phyloP scores from a whole-genome alignment of 2,888 invertebrate species.

The Agrochola circellaris region DNA sequence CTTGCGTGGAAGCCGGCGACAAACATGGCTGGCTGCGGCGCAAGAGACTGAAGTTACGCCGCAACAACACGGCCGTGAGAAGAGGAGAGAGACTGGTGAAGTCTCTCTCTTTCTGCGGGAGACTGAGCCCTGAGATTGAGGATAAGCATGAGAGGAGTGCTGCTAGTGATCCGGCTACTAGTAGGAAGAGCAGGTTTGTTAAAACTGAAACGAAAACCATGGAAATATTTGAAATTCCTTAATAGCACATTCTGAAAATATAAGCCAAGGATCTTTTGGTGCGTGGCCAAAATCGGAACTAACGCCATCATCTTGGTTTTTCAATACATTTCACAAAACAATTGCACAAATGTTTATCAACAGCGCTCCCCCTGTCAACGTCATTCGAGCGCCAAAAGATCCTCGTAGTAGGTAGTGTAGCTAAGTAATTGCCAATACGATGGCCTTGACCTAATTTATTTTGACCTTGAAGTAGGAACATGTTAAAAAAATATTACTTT shows the following conservation, averaged over 20 bases:
- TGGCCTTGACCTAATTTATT: conserved; percentile 24
- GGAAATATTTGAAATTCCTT: neutral
- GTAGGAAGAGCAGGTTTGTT: conserved; percentile 88
- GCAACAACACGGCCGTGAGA: conserved; percentile 76
- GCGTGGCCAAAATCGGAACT: neutral
- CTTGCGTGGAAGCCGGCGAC: conserved; percentile 88
- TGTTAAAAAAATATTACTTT: neutral
- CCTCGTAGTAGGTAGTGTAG: neutral
- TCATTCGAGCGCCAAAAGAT: neutral
- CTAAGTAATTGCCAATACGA: neutral
- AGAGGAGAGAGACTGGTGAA: conserved; percentile 91
- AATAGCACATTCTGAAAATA: neutral
- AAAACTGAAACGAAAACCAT: neutral
- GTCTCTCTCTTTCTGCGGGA: conserved; percentile 94
- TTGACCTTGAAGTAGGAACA: neutral
- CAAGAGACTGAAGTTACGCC: conserved; percentile 83
- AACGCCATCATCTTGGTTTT: neutral
- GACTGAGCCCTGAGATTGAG: conserved; percentile 90
- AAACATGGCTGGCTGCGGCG: conserved; percentile 86
- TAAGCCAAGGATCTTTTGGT: neutral
- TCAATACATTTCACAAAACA: too few species aligned
- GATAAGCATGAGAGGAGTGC: conserved; percentile 91
- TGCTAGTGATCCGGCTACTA: conserved; percentile 92
- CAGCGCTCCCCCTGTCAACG: neutral
- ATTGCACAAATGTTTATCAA: neutral